A percentile compares a stretch with the other conserved stretches of the same genome.
These are phyloP conservation scores for Melanotaenia boesemani DNA, from an alignment of 2,797 vertebrate genomes.

Conservation along the genomic window DNA sequence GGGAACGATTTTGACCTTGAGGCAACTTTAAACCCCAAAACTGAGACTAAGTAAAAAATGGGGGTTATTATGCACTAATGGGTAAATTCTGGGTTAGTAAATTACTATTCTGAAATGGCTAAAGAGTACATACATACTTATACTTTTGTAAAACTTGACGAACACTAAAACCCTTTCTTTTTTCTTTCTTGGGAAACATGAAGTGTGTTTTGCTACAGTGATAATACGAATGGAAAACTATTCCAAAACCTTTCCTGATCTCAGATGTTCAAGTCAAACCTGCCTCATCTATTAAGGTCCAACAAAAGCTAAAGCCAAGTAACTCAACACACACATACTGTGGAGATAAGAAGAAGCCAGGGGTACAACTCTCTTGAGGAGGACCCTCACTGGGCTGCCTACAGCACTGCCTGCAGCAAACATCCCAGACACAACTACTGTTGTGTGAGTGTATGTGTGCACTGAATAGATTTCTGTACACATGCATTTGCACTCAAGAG, in stretches of 20 bases:
- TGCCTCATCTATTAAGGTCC: slow-evolving; percentile 51
- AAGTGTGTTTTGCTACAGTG: slow-evolving; percentile 25
- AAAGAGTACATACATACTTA: not conserved
- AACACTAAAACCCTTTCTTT: not conserved
- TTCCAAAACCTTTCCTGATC: slow-evolving; percentile 35
- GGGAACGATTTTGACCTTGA: slow-evolving; percentile 10
- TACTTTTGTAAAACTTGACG: not conserved
- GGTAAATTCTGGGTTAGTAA: not conserved
- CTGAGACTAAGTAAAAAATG: not conserved
- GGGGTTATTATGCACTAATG: not conserved
- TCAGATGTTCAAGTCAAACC: slow-evolving; percentile 58
- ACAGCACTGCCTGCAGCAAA: slow-evolving; percentile 76
- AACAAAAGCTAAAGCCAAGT: slow-evolving; percentile 51
- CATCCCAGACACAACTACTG: slow-evolving; percentile 41
- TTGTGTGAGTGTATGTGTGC: slow-evolving; percentile 28
- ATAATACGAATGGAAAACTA: slow-evolving; percentile 37
- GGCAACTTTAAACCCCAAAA: slow-evolving; percentile 18
- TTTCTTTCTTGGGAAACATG: slow-evolving; percentile 1
- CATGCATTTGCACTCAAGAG: slow-evolving; percentile 20
- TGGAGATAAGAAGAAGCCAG: slow-evolving; percentile 65
- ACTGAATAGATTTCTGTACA: slow-evolving; percentile 8
- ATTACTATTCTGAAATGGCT: not conserved
- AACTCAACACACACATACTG: slow-evolving; percentile 29
- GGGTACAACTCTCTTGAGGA: slow-evolving; percentile 57
- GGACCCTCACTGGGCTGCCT: slow-evolving; percentile 66